A percentile compares a stretch with the other conserved stretches of the same genome.
These are phyloP conservation scores for Callaeas wilsoni DNA, from an alignment of 2,113 vertebrate species.

Conservation along the genomic window DNA sequence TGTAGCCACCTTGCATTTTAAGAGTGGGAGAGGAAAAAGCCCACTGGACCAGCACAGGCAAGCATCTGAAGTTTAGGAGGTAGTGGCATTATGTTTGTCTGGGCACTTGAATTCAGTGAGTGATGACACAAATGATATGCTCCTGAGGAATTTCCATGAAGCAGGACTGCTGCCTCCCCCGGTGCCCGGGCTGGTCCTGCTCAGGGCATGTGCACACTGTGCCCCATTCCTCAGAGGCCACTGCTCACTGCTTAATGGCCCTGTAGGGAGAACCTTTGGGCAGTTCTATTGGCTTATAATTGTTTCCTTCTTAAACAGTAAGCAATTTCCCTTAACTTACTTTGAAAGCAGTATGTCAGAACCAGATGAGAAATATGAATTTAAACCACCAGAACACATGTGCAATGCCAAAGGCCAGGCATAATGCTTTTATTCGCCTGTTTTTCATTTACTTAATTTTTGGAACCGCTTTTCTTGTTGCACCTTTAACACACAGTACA, in stretches of 20 bases:
- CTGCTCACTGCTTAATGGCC: background rate
- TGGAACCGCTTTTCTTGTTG: background rate
- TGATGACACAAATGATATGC: background rate
- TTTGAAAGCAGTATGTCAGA: background rate
- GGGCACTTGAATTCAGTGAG: background rate
- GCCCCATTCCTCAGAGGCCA: background rate
- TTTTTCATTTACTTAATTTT: background rate
- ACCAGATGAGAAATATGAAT: background rate
- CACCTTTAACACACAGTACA: background rate
- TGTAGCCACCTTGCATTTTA: background rate
- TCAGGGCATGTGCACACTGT: background rate
- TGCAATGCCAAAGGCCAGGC: background rate
- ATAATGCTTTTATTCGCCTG: background rate
- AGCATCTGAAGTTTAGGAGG: background rate
- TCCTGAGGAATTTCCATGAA: background rate
- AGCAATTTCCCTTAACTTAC: background rate
- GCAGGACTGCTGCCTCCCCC: background rate
- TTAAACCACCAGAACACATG: background rate
- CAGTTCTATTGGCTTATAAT: background rate
- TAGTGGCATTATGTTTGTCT: background rate
- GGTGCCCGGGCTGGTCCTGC: fast-evolving
- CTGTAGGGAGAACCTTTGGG: background rate
- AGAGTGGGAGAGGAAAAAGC: background rate
- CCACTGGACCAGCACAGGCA: background rate
- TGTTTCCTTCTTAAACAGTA: background rate